Conservation (phyloP, 2,113 vertebrate genomes). For the Oxygymnocypris stewartii region DNA sequence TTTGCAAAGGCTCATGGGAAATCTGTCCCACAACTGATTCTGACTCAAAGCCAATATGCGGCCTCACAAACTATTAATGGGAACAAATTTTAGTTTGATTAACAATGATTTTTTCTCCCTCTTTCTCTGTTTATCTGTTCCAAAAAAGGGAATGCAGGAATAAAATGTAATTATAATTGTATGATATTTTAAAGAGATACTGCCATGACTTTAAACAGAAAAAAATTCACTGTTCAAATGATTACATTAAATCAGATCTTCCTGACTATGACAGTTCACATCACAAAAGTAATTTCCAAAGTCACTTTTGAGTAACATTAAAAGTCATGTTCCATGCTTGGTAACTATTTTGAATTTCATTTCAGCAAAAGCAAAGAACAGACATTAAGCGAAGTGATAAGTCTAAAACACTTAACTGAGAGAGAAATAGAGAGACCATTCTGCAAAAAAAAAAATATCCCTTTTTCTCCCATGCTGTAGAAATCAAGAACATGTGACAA, state of each 20-base stretch:
- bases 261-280: neutral
- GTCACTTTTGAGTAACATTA: neutral
- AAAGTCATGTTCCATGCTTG: neutral
- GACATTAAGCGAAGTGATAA: neutral
- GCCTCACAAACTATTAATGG: slow-evolving; percentile 71
- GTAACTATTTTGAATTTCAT: neutral
- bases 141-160: neutral
- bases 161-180: slow-evolving; percentile 18
- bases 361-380: neutral
- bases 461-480: slow-evolving; percentile 41
- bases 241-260: neutral
- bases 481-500: slow-evolving; percentile 61
- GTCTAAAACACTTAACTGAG: slow-evolving; percentile 27
- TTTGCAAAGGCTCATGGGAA: slow-evolving; percentile 74
- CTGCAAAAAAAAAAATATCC: neutral
- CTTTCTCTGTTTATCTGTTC: neutral
- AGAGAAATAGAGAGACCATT: neutral
- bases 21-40: slow-evolving; percentile 76
- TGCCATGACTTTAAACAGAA: neutral
- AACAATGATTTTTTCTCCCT: neutral
- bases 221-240: neutral
- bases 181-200: slow-evolving; percentile 60
- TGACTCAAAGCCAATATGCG: slow-evolving; percentile 70
- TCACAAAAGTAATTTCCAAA: neutral
- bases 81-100: slow-evolving; percentile 25